A percentile compares a stretch with the other conserved stretches of the same genome.
Evolutionary conservation across 2,797 vertebrate species (phyloP).

Genomic region (Sebastes flavidus): DNA sequence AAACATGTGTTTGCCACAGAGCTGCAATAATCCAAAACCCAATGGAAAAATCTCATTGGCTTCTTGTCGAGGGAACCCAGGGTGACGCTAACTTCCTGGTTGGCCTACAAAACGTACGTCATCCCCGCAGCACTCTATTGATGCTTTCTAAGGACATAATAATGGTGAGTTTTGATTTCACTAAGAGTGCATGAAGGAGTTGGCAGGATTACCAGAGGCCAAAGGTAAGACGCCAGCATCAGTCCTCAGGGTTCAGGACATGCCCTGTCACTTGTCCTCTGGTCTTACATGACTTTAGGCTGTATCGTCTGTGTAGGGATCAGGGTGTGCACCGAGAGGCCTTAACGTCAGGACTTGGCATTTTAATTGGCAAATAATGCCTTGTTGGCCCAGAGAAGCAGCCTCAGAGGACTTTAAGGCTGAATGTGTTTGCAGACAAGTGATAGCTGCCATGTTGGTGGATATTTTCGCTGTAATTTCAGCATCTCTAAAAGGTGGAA

Average conservation of each 20-base stretch:
- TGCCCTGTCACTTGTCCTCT: not conserved
- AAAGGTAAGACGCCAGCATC: conserved; percentile 7
- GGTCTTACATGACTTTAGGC: not conserved
- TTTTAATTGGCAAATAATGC: not conserved
- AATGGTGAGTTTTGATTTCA: not conserved
- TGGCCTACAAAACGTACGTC: no score
- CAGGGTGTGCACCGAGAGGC: not conserved
- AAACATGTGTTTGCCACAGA: no score
- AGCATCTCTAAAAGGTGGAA: not conserved
- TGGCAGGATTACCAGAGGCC: conserved; percentile 17
- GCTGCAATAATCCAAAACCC: no score
- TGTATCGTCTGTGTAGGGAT: not conserved
- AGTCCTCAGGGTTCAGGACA: conserved; percentile 2
- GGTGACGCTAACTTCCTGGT: no score
- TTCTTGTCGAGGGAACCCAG: no score
- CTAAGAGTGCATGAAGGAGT: not conserved
- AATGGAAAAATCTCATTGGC: no score
- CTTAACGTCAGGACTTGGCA: conserved; percentile 1
- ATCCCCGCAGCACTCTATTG: no score
- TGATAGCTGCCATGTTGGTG: not conserved
- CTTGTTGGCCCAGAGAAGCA: not conserved
- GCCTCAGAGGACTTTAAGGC: not conserved
- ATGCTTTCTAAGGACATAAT: not conserved
- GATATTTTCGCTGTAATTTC: not conserved
- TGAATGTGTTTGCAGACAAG: not conserved